Evolutionary conservation across 37 sponge, comb jelly and placozoan species (phyloP).

Genomic region (Spongia lamella): DNA sequence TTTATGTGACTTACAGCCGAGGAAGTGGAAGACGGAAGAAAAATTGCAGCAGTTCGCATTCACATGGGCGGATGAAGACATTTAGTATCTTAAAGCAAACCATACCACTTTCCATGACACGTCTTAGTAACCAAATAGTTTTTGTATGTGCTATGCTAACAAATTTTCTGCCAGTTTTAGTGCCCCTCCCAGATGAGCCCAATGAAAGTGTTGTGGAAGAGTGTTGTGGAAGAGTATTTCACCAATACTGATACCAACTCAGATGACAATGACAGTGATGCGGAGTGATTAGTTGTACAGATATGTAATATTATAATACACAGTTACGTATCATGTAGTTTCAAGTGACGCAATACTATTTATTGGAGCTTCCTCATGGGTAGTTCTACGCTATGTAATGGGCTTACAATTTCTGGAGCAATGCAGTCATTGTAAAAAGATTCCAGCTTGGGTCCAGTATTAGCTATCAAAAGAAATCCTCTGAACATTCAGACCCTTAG

Average conservation of each 20-base stretch:
- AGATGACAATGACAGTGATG: too few relatives aligned
- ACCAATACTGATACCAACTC: too few relatives aligned
- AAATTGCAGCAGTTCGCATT: slow-evolving; percentile 33
- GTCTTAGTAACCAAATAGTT: slow-evolving; percentile 30
- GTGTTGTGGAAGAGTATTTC: too few relatives aligned
- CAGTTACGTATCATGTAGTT: too few relatives aligned
- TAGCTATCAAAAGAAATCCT: neutral
- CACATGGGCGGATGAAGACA: slow-evolving; percentile 20
- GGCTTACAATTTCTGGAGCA: slow-evolving; percentile 9
- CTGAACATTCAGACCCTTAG: neutral
- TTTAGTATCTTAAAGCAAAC: slow-evolving; percentile 21
- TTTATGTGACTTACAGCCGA: neutral
- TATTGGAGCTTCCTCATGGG: slow-evolving; percentile 1
- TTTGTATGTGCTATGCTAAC: slow-evolving; percentile 24
- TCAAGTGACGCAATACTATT: too few relatives aligned
- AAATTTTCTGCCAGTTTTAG: slow-evolving; percentile 31
- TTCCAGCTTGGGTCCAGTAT: neutral
- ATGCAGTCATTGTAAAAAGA: neutral
- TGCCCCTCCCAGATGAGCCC: too few relatives aligned
- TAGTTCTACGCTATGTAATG: neutral
- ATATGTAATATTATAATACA: too few relatives aligned
- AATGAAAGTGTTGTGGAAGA: too few relatives aligned
- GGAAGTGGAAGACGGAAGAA: slow-evolving; percentile 11
- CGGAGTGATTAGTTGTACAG: too few relatives aligned
- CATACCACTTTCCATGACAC: slow-evolving; percentile 26